A percentile compares a stretch with the other conserved stretches of the same genome.
phyloP scores from a whole-genome alignment of 2,113 vertebrate species.

The Hemichromis elongatus region DNA sequence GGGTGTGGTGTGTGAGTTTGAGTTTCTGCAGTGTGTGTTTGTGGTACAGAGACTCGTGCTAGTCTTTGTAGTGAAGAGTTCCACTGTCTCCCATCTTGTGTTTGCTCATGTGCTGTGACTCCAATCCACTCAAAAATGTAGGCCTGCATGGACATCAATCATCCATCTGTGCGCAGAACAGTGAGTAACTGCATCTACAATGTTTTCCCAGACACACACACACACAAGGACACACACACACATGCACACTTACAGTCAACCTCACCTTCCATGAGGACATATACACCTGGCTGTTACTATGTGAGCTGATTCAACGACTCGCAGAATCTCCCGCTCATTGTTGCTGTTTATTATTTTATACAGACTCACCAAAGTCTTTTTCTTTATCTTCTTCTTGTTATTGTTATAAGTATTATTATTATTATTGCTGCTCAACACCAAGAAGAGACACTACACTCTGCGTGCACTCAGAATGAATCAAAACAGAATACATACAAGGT shows the following conservation, averaged over 20 bases:
- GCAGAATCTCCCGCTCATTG: conserved; percentile 15
- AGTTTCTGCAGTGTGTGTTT: conserved; percentile 22
- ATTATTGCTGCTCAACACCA: not conserved
- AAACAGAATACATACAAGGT: not conserved
- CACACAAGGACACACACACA: not conserved
- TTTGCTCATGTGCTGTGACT: conserved; percentile 65
- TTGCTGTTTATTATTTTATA: not conserved
- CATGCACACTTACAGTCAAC: not conserved
- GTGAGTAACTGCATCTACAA: conserved; percentile 41
- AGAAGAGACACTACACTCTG: not conserved
- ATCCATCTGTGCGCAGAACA: conserved; percentile 58
- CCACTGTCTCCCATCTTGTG: conserved; percentile 60
- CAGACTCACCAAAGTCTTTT: not conserved
- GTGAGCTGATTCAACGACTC: conserved; percentile 16
- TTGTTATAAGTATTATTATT: not conserved
- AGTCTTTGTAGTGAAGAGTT: conserved; percentile 65
- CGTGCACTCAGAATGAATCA: not conserved
- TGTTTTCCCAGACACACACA: conserved; percentile 21
- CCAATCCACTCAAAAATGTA: conserved; percentile 64
- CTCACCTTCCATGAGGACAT: conserved; percentile 17
- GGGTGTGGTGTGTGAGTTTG: conserved; percentile 51
- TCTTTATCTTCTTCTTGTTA: not conserved
- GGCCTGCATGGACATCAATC: conserved; percentile 61
- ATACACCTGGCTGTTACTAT: conserved; percentile 38
- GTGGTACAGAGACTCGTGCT: conserved; percentile 46